phyloP scores from a whole-genome alignment of 2,797 vertebrate genomes.

The Oophaga sylvatica region DNA sequence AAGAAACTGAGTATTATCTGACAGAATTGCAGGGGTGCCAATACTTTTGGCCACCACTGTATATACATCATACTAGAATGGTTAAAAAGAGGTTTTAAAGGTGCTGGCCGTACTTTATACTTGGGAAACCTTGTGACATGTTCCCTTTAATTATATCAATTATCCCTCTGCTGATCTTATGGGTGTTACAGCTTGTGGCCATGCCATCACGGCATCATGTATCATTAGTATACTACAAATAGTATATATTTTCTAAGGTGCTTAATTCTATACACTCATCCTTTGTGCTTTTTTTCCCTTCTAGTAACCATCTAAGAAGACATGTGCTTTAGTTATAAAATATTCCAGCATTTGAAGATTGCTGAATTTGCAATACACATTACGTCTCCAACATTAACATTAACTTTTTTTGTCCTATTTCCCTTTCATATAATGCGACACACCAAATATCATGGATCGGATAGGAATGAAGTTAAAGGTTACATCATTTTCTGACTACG shows the following conservation, averaged over 20 bases:
- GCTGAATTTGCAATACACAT: conserved; percentile 41
- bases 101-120: too few species aligned
- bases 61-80: too few species aligned
- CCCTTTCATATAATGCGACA: conserved; percentile 18
- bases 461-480: conserved; percentile 50
- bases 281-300: conserved; percentile 15
- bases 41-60: too few species aligned
- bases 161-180: background rate
- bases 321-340: background rate
- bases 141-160: too few species aligned
- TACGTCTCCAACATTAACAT: conserved; percentile 8
- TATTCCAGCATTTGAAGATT: conserved; percentile 36
- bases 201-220: background rate
- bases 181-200: background rate
- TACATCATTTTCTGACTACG: conserved; percentile 28
- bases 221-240: background rate
- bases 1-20: too few species aligned
- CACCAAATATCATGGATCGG: conserved; percentile 32
- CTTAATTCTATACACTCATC: background rate
- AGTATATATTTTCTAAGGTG: background rate
- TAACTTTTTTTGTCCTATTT: conserved; percentile 20
- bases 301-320: background rate
- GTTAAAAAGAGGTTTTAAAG: too few species aligned
- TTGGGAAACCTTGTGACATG: too few species aligned
- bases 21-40: too few species aligned